A percentile compares a stretch with the other conserved stretches of the same genome.
These are phyloP conservation scores for Gymnoscopelus braueri DNA, from an alignment of 2,797 vertebrate species.

Conservation along the genomic window DNA sequence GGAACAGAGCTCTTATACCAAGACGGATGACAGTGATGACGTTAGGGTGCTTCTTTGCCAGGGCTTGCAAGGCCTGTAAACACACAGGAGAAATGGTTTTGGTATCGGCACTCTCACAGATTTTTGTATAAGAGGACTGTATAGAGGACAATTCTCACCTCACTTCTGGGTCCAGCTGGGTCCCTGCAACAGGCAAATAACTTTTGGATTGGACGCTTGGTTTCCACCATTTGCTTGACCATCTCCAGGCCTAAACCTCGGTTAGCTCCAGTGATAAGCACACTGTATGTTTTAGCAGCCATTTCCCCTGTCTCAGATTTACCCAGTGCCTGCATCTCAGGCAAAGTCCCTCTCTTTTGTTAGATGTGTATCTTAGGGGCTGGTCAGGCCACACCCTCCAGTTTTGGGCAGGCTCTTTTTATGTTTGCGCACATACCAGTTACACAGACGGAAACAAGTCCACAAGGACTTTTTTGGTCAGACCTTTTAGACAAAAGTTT, in stretches of 20 bases:
- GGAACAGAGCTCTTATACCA: constrained; percentile 31
- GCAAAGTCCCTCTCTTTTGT: not conserved
- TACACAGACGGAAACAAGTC: no score
- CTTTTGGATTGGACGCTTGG: constrained; percentile 16
- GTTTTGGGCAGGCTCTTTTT: no score
- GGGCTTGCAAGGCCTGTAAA: constrained; percentile 38
- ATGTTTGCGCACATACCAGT: no score
- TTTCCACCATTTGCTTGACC: constrained; percentile 55
- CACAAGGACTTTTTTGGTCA: no score
- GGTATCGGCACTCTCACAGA: not conserved
- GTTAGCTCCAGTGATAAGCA: constrained; percentile 78
- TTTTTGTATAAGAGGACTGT: not conserved
- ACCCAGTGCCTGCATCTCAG: not conserved
- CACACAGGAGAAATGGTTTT: constrained; percentile 10
- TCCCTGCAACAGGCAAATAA: constrained; percentile 73
- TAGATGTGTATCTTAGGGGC: constrained; percentile 1
- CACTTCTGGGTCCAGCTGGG: constrained; percentile 49
- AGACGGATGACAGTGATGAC: constrained; percentile 46
- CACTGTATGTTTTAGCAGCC: constrained; percentile 21
- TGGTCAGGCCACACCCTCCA: constrained; percentile 4
- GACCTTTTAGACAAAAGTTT: no score
- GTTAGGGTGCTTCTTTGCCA: constrained; percentile 53
- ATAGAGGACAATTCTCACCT: constrained; percentile 59
- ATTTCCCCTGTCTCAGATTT: constrained; percentile 21
- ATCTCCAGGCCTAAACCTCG: constrained; percentile 72